A percentile compares a stretch with the other conserved stretches of the same genome.
Evolutionary conservation across 2,888 invertebrate genomes (phyloP).

Genomic region (Meghimatium bilineatum): DNA sequence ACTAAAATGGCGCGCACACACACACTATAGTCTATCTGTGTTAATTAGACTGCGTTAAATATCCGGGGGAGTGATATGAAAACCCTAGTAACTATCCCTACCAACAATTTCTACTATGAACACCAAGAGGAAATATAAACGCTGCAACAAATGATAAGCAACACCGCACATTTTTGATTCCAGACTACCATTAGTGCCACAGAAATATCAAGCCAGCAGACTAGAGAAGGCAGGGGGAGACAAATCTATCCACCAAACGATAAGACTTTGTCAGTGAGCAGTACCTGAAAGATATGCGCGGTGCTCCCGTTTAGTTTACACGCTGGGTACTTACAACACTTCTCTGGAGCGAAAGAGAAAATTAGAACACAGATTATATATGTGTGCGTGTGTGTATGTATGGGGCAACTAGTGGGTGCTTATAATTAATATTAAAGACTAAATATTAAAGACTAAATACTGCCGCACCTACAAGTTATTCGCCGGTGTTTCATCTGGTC

Average conservation of each 20-base stretch:
- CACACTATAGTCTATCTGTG: neutral
- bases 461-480: too few species aligned
- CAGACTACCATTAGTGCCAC: slow-evolving; percentile 30
- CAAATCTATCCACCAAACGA: slow-evolving; percentile 32
- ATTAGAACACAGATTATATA: neutral
- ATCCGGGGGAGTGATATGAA: neutral
- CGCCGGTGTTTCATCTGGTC: too few species aligned
- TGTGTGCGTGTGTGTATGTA: too few species aligned
- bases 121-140: neutral
- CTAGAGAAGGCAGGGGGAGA: slow-evolving; percentile 24
- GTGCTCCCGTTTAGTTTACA: slow-evolving; percentile 6
- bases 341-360: neutral
- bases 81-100: neutral
- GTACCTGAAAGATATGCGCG: slow-evolving; percentile 18
- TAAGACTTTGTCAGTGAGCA: slow-evolving; percentile 4
- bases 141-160: neutral
- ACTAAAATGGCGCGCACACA: neutral
- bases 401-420: too few species aligned
- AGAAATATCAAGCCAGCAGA: slow-evolving; percentile 28
- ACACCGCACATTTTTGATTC: slow-evolving; percentile 27
- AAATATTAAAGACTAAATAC: too few species aligned
- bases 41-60: neutral
- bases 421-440: too few species aligned
- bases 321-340: neutral
- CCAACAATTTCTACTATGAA: neutral